A percentile compares a stretch with the other conserved stretches of the same genome.
Conservation (phyloP, 2,113 vertebrate genomes). For the Lophotis ruficrista region DNA sequence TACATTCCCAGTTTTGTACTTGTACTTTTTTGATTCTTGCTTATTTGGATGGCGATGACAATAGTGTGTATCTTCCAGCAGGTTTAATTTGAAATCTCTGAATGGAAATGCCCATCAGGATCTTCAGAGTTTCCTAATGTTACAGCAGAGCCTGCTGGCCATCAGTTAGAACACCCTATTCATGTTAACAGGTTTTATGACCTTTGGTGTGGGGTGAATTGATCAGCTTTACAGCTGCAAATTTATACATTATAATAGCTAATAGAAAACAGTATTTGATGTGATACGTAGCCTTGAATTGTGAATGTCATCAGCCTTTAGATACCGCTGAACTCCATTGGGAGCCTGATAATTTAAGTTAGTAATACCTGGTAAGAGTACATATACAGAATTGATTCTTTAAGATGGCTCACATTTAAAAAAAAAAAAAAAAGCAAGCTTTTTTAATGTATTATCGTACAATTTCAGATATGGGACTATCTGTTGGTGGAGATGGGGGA, state of each 20-base stretch:
- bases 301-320: not conserved
- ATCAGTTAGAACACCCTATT: not conserved
- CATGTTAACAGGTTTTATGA: not conserved
- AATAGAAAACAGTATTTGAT: not conserved
- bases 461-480: not conserved
- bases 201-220: not conserved
- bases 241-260: not conserved
- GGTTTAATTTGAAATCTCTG: not conserved
- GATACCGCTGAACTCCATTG: not conserved
- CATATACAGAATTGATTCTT: not conserved
- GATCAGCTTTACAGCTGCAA: not conserved
- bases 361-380: not conserved
- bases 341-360: not conserved
- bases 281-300: not conserved
- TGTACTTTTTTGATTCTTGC: not conserved
- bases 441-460: not conserved
- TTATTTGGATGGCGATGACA: not conserved
- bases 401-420: not conserved
- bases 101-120: not conserved
- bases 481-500: not conserved
- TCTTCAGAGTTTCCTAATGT: not conserved
- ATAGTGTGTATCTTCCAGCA: not conserved
- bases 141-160: not conserved
- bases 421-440: rapidly evolving
- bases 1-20: not conserved